Percentiles rank a stretch among this genome's conserved stretches.
Conservation (phyloP, 2,797 vertebrate species). For the Cyclopterus lumpus region DNA sequence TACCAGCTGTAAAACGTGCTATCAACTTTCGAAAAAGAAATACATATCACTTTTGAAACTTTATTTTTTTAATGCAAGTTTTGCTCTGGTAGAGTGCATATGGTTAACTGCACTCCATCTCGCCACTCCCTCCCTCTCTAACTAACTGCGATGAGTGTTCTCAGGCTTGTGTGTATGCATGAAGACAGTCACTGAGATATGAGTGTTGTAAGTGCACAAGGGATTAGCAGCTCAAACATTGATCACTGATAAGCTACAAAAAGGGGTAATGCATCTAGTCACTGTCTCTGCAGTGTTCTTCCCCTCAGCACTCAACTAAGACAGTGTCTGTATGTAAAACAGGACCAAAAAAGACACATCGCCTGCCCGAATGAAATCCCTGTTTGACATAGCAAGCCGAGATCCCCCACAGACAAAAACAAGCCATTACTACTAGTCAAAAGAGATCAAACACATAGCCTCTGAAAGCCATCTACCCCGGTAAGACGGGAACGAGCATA, state of each 20-base stretch:
- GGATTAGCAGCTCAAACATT: slow-evolving; percentile 75
- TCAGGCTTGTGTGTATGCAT: slow-evolving; percentile 49
- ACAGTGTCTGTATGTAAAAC: slow-evolving; percentile 45
- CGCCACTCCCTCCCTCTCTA: background rate
- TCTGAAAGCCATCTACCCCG: slow-evolving; percentile 74
- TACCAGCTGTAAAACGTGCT: background rate
- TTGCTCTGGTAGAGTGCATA: background rate
- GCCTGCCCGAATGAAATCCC: slow-evolving; percentile 66
- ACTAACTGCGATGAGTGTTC: slow-evolving; percentile 27
- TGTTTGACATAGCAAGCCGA: slow-evolving; percentile 77
- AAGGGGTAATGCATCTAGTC: slow-evolving; percentile 66
- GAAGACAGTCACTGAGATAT: slow-evolving; percentile 59
- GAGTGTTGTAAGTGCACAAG: slow-evolving; percentile 69
- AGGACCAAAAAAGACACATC: slow-evolving; percentile 56
- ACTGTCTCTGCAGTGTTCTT: slow-evolving; percentile 53
- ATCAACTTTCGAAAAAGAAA: slow-evolving; percentile 12
- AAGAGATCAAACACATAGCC: slow-evolving; percentile 79
- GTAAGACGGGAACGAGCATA: slow-evolving; percentile 65
- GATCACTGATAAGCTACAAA: slow-evolving; percentile 73
- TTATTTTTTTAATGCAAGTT: background rate
- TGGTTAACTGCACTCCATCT: slow-evolving; percentile 27
- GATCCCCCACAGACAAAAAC: slow-evolving; percentile 75
- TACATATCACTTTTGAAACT: background rate
- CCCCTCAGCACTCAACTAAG: slow-evolving; percentile 47
- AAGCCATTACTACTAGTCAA: slow-evolving; percentile 77